Conservation (phyloP, 2,797 vertebrate species). For the Centroberyx gerrardi region DNA sequence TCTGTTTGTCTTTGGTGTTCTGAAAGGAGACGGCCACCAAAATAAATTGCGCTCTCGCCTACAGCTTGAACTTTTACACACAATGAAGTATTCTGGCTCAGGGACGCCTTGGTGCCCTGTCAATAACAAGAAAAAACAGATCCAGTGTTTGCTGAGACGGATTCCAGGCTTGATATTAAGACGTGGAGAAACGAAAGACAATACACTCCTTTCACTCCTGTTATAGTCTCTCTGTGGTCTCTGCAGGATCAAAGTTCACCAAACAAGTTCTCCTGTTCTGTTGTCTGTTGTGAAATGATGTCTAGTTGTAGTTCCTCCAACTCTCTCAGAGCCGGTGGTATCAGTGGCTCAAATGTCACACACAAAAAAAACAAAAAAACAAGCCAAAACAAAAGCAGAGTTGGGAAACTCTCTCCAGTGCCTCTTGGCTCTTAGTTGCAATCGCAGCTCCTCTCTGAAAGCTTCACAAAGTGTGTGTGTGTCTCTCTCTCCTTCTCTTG, state of each 20-base stretch:
- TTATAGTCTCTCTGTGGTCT: constrained; percentile 52
- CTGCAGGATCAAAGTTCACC: constrained; percentile 75
- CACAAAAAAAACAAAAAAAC: constrained; percentile 28
- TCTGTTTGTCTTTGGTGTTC: not conserved
- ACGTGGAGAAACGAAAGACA: constrained; percentile 62
- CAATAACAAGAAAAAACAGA: constrained; percentile 17
- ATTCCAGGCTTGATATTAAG: constrained; percentile 25
- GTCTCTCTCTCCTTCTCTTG: constrained; percentile 63
- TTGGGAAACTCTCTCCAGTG: constrained; percentile 59
- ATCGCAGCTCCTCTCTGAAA: constrained; percentile 50
- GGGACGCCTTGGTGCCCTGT: not conserved
- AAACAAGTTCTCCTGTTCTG: constrained; percentile 57
- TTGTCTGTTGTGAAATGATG: constrained; percentile 63
- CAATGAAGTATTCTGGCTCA: constrained; percentile 4
- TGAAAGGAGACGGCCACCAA: not conserved
- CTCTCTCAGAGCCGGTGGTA: constrained; percentile 43
- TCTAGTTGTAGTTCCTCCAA: constrained; percentile 60
- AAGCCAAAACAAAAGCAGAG: constrained; percentile 64
- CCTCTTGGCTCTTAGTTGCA: constrained; percentile 21
- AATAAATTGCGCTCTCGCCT: not conserved
- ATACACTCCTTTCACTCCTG: constrained; percentile 38
- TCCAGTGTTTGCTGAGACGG: constrained; percentile 23
- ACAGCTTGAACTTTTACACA: not conserved
- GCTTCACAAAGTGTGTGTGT: constrained; percentile 47
- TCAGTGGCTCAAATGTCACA: constrained; percentile 74